These are phyloP conservation scores for Epiperipatus broadwayi DNA, from an alignment of 2,888 invertebrate genomes.

Conservation along the genomic window DNA sequence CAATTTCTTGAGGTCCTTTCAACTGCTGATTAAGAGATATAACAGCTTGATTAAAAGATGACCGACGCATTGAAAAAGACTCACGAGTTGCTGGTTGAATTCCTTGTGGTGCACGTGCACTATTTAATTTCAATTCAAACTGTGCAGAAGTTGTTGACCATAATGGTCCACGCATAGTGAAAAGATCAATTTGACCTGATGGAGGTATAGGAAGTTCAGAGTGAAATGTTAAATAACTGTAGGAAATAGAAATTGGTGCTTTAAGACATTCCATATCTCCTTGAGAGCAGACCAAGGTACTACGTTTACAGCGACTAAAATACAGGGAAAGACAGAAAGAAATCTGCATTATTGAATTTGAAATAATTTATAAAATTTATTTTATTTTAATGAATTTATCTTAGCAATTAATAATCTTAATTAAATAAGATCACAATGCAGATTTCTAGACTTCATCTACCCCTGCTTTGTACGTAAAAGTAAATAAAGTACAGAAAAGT, in stretches of 20 bases:
- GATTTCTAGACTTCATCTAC: no score
- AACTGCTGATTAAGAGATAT: conserved; percentile 52
- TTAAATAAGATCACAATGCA: no score
- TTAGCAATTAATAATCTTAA: no score
- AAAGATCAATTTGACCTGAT: conserved; percentile 48
- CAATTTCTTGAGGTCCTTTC: conserved; percentile 73
- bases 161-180: conserved; percentile 65
- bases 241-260: conserved; percentile 66
- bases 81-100: conserved; percentile 21
- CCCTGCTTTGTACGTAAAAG: no score
- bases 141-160: conserved; percentile 48
- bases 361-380: no score
- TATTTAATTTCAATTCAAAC: conserved; percentile 48
- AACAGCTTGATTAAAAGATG: conserved; percentile 46
- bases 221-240: conserved; percentile 79
- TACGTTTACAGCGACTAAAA: conserved; percentile 59
- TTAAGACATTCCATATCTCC: conserved; percentile 53
- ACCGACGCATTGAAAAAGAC: conserved; percentile 28
- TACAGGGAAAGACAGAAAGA: conserved; percentile 7
- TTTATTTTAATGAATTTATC: no score
- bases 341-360: no score
- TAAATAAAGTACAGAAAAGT: no score
- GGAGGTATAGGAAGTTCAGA: conserved; percentile 53
- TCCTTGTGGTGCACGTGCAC: conserved; percentile 35
- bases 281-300: conserved; percentile 46